These are phyloP conservation scores for Colaptes auratus DNA, from an alignment of 2,113 vertebrate species.

Conservation along the genomic window DNA sequence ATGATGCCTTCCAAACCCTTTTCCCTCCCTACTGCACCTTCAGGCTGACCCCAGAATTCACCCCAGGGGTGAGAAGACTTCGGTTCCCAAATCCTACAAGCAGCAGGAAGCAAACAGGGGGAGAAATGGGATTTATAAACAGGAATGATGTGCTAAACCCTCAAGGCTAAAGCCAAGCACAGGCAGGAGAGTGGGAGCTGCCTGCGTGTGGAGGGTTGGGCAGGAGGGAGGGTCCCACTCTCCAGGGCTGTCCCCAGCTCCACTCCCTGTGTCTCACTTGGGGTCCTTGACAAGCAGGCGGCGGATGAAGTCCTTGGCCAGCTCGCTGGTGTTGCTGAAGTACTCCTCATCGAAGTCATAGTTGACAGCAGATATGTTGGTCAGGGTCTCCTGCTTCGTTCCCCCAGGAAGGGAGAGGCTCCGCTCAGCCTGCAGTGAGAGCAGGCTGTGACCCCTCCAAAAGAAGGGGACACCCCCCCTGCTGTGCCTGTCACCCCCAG, in stretches of 20 bases:
- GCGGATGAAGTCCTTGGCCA: constrained; percentile 98
- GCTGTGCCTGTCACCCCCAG: not conserved
- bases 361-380: constrained; percentile 96
- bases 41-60: not conserved
- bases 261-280: constrained; percentile 77
- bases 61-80: accelerated
- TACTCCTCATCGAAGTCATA: constrained; percentile 98
- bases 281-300: constrained; percentile 95
- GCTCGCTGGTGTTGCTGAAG: constrained; percentile 95
- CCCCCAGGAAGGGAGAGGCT: constrained; percentile 93
- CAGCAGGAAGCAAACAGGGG: not conserved
- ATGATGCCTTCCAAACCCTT: not conserved
- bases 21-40: not conserved
- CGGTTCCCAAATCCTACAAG: not conserved
- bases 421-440: constrained; percentile 83
- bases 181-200: not conserved
- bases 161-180: accelerated
- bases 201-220: accelerated
- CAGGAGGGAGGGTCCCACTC: no score
- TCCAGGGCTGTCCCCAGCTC: not conserved
- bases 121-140: not conserved
- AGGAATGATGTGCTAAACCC: not conserved
- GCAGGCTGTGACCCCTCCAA: not conserved
- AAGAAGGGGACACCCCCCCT: accelerated
- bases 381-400: constrained; percentile 97